Percentiles rank a stretch among this genome's conserved stretches.
Evolutionary conservation across 2,113 vertebrate species (phyloP).

Genomic region (Heteronetta atricapilla): DNA sequence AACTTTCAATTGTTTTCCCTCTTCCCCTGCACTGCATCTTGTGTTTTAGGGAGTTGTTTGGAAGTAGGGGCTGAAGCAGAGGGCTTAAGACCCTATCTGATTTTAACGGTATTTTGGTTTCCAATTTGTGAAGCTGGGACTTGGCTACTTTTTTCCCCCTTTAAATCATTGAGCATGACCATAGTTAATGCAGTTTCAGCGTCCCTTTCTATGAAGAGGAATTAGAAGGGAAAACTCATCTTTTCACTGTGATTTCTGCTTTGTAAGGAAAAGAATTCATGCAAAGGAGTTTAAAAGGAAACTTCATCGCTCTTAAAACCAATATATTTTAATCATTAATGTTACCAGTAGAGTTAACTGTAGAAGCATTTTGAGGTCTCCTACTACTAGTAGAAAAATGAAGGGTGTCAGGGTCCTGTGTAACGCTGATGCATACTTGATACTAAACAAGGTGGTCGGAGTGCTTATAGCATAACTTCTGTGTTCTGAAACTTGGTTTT

Average conservation of each 20-base stretch:
- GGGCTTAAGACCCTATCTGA: background rate
- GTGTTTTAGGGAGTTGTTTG: background rate
- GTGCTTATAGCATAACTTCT: background rate
- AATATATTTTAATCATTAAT: background rate
- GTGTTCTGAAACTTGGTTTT: background rate
- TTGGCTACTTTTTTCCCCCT: background rate
- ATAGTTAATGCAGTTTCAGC: background rate
- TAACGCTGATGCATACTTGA: background rate
- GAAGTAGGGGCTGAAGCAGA: background rate
- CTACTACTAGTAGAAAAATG: background rate
- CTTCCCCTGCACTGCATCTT: background rate
- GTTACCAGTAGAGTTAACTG: background rate
- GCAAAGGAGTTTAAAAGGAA: background rate
- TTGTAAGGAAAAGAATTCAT: background rate
- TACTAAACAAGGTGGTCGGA: rapidly evolving
- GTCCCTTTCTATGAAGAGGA: rapidly evolving
- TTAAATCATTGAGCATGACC: rapidly evolving
- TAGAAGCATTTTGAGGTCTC: background rate
- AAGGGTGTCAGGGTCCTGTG: background rate
- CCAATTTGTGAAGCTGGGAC: background rate
- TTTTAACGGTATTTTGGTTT: background rate
- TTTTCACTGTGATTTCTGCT: background rate
- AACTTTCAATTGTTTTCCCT: rapidly evolving
- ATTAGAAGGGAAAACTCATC: background rate
- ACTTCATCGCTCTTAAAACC: background rate